Conservation (phyloP, 2,888 invertebrate genomes). For the Sepiola atlantica region DNA sequence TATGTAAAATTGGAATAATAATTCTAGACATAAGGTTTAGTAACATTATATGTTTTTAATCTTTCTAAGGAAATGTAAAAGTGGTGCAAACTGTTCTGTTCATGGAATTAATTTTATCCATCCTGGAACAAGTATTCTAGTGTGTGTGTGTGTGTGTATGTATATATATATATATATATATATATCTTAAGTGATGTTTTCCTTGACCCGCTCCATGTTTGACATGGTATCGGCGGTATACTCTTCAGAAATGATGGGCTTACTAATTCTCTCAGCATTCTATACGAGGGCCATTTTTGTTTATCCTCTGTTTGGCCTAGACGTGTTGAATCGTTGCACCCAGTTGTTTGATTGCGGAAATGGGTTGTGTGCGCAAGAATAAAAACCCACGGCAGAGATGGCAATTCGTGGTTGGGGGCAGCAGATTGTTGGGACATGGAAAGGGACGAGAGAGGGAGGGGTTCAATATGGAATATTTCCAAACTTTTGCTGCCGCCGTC, state of each 20-base stretch:
- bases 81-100: no score
- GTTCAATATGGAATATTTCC: slow-evolving; percentile 8
- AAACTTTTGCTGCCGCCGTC: slow-evolving; percentile 8
- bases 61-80: no score
- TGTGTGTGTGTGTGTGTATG: no score
- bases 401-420: background rate
- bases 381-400: background rate
- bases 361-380: background rate
- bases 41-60: no score
- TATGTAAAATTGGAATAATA: no score
- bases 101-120: no score
- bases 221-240: background rate
- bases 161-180: no score
- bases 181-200: no score
- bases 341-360: background rate
- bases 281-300: slow-evolving; percentile 32
- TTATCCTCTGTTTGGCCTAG: background rate
- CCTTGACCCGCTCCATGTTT: background rate
- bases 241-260: background rate
- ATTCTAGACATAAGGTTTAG: no score
- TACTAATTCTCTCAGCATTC: background rate
- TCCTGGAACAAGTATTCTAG: no score
- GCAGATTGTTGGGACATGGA: background rate
- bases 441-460: background rate
- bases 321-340: background rate